Base-by-base conservation (phyloP, 2,888 invertebrate genomes). In the Pristionchus japonicus region DNA sequence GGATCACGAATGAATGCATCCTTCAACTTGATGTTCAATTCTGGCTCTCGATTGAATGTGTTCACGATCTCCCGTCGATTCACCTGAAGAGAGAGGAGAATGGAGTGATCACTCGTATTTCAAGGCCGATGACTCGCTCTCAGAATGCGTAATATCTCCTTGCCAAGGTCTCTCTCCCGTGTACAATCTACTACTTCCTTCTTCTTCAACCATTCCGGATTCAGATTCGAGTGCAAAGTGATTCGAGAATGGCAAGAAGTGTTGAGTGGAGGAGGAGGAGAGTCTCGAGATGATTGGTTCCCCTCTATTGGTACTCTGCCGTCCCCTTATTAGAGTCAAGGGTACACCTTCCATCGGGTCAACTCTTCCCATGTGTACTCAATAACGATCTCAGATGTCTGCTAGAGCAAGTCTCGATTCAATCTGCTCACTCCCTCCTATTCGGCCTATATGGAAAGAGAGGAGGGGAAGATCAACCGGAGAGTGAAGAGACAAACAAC, bases 1-100 rank as follows among this genome's bases (percentile, higher is more conserved):
- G 97, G 97, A 95, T 98, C 97, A 83, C 96, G 96, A 95, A 97
- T 97, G 95, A 97, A 96, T 3, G 90, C 90, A 57, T 91, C 91
- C 87, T 91, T 91, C 64, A 92, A 89, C 94, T 93, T 91, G 31
- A 92, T 87, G 84, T 90, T 91, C 89, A 94, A 92, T 70, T 93
- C 92, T 20, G 92, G 91, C 86, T 93, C 92, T 17, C 92, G 90
- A 80, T 94, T 94, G 89, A 93, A 92, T 20, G 92, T 91, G 83
- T 91, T 91, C 87, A 92, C 86, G 88, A 93, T 91, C 61, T 92
- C 92, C 47, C 91, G 89, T 40, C 92, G 91, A 82, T 93, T 91
- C 86, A 93, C 92, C 93, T 93, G 89, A 49, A 83, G 40, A 77
- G 67, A 67, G n/a, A 83, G 49, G 86, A 49, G 86, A 52, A 84